Evolutionary conservation across 1,140 invertebrate species (phyloP), one percentile per base, ranked within the genome.

Genomic region (Eriocheir sinensis): DNA sequence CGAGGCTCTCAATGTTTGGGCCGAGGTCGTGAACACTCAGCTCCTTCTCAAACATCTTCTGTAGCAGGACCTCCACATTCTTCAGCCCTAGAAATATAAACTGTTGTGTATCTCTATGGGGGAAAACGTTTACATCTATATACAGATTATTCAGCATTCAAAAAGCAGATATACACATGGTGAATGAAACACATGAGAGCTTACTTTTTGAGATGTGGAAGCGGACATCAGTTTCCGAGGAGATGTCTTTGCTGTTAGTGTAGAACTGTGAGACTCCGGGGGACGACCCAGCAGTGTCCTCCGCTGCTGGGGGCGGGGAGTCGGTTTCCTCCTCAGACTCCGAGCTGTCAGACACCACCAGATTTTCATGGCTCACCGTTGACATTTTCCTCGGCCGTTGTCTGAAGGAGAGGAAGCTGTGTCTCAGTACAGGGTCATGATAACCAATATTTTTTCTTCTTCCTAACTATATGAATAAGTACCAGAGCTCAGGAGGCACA

Each of bases 21-120:
- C 94, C 94, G 8, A 94, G 48, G 3, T 94, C 94, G 30, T 95
- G 93, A 27, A n/a, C 86, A 9, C 88, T 41, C 83, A 96, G 53
- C 79, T 96, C 95, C 90, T 95, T 95, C 40, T 96, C 95, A 95
- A 96, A 96, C 95, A 96, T 96, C 85, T 94, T 95, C 83, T 96
- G 95, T 36, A 96, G 92, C 3, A 96, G 92, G 17, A 96, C 95
- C 79, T 96, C 95, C 0, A 94, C 94, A 48, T 94, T 96, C 86
- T 94, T 95, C 3, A 95, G 44, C n/a, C 93, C 95, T 96, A 94
- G 15, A 81, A 40, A 44, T 60, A 17, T 1, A 48, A 6, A 60
- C 44, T n/a, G 4, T 48, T 48, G 15, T 4, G 44, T 48, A 15
- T 8, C 15, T 48, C 44, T 8, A 8, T 48, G 15, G 15, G 44